Evolutionary conservation across 1,140 invertebrate species (phyloP).

Genomic region (Dendrolimus punctatus): DNA sequence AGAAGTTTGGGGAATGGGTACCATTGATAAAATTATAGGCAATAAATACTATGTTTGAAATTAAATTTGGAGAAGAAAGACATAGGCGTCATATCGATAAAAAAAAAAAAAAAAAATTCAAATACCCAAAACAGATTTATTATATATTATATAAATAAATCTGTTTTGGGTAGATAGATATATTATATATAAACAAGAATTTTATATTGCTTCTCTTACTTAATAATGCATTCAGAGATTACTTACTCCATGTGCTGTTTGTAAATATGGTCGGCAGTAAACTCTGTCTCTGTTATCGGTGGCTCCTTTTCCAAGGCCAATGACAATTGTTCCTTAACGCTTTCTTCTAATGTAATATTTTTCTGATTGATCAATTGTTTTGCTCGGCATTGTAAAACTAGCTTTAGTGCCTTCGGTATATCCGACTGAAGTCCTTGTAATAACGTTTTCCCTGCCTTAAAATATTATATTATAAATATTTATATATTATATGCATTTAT

Average conservation of each 20-base stretch:
- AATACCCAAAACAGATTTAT: too few species aligned
- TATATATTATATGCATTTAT: neutral
- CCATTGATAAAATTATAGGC: too few species aligned
- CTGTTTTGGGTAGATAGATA: too few species aligned
- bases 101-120: too few species aligned
- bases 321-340: conserved; percentile 8
- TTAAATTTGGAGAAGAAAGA: too few species aligned
- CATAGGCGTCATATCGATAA: too few species aligned
- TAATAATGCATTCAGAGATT: neutral
- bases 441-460: conserved; percentile 41
- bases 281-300: conserved; percentile 29
- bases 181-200: too few species aligned
- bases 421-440: conserved; percentile 38
- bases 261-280: conserved; percentile 33
- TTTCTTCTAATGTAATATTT: conserved; percentile 13
- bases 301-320: conserved; percentile 11
- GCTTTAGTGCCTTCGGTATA: conserved; percentile 27
- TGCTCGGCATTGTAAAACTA: conserved; percentile 33
- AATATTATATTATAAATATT: conserved; percentile 4
- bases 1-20: too few species aligned
- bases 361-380: conserved; percentile 21
- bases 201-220: too few species aligned
- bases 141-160: too few species aligned
- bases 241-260: conserved; percentile 54
- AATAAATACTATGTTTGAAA: too few species aligned